Conservation (phyloP, 2,888 invertebrate species). For the Tinea pellionella region DNA sequence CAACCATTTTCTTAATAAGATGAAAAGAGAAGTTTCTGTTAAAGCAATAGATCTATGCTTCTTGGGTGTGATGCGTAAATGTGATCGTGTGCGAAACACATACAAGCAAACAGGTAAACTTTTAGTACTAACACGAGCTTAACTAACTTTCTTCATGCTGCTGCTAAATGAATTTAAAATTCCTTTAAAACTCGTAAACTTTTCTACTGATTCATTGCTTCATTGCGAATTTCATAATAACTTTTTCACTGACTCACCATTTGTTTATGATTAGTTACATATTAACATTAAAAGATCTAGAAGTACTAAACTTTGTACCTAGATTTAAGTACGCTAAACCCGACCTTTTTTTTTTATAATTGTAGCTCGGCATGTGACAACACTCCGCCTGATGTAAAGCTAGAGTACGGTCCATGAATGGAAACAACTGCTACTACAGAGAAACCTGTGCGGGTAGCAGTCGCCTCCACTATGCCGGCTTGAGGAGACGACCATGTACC, state of each 20-base stretch:
- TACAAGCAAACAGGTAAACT: conserved; percentile 18
- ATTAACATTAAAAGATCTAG: no score
- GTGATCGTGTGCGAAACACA: conserved; percentile 25
- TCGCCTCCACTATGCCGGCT: no score
- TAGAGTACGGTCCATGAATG: no score
- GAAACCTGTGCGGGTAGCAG: no score
- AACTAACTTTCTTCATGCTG: not conserved
- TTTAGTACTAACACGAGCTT: conserved; percentile 6
- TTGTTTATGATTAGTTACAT: not conserved
- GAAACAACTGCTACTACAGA: no score
- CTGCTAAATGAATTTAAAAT: not conserved
- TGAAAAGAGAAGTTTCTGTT: conserved; percentile 20
- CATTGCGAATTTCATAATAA: not conserved
- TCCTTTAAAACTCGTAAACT: not conserved
- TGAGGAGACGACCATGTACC: no score
- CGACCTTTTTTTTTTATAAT: no score
- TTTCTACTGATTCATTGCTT: not conserved
- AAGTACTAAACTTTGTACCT: no score
- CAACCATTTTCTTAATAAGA: conserved; percentile 16
- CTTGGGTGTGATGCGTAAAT: conserved; percentile 19
- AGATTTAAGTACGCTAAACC: no score
- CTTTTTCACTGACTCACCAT: not conserved
- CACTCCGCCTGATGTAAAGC: no score
- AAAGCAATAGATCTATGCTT: conserved; percentile 20
- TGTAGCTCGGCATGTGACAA: no score